Percentiles rank a stretch among this genome's conserved stretches.
These are phyloP conservation scores for Rhinolophus sinicus DNA, from an alignment of 2,113 vertebrate species.

Conservation along the genomic window DNA sequence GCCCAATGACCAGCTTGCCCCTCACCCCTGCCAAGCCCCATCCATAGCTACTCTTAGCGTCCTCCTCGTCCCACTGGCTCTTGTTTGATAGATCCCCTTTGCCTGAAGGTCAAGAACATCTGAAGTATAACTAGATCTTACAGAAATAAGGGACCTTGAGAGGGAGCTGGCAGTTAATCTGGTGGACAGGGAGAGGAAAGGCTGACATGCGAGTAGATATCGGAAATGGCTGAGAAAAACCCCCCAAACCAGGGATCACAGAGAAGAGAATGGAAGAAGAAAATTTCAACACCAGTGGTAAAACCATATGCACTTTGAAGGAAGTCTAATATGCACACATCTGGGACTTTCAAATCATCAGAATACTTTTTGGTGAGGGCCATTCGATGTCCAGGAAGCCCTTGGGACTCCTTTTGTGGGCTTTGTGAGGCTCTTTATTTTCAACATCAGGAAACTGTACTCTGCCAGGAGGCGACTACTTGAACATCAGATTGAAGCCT, in stretches of 20 bases:
- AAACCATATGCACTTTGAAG: not conserved
- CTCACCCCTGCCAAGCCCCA: too few relatives aligned
- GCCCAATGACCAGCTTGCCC: not conserved
- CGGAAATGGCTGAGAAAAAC: not conserved
- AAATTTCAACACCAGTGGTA: not conserved
- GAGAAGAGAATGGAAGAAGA: not conserved
- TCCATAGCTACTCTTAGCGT: not conserved
- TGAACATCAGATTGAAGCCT: not conserved
- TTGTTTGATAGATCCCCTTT: not conserved
- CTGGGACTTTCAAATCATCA: constrained; percentile 14
- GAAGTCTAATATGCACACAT: not conserved
- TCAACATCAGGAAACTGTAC: constrained; percentile 44
- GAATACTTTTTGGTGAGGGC: not conserved
- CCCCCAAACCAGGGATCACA: not conserved
- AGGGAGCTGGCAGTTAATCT: not conserved
- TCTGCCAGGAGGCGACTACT: constrained; percentile 23
- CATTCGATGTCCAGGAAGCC: constrained; percentile 55
- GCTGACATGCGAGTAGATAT: not conserved
- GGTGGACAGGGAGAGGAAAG: not conserved
- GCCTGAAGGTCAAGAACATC: not conserved
- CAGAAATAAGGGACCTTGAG: not conserved
- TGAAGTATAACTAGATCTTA: not conserved
- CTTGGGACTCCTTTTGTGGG: constrained; percentile 5
- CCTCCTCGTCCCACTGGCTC: not conserved
- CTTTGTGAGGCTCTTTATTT: constrained; percentile 26